Evolutionary conservation across 2,888 invertebrate species (phyloP).

Genomic region (Ichneumoninae sp.): DNA sequence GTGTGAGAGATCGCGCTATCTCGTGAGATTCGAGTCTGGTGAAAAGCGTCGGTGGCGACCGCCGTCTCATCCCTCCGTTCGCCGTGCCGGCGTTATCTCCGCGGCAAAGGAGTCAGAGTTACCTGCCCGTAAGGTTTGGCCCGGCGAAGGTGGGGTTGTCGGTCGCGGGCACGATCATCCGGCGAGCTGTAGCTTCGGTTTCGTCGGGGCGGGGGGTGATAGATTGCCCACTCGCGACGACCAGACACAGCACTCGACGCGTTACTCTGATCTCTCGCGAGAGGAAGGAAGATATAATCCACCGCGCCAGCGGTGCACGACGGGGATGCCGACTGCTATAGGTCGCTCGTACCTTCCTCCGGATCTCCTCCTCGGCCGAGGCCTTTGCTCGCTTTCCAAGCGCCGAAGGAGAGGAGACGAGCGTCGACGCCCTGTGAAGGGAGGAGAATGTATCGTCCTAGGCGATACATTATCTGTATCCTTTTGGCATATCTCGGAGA

Average conservation of each 20-base stretch:
- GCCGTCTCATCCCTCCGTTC: conserved; percentile 52
- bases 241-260: conserved; percentile 48
- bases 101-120: conserved; percentile 51
- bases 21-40: conserved; percentile 64
- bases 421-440: conserved; percentile 11
- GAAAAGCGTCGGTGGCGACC: conserved; percentile 36
- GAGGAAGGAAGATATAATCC: conserved; percentile 51
- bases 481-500: conserved; percentile 31
- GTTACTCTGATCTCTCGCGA: conserved; percentile 44
- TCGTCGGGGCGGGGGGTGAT: conserved; percentile 73
- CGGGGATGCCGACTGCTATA: conserved; percentile 24
- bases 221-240: conserved; percentile 80
- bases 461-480: conserved; percentile 55
- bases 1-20: conserved; percentile 70
- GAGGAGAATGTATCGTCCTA: conserved; percentile 46
- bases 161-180: conserved; percentile 49
- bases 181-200: conserved; percentile 58
- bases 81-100: conserved; percentile 65
- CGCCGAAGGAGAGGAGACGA: conserved; percentile 27
- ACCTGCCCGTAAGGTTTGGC: conserved; percentile 56
- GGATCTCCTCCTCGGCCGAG: conserved; percentile 40
- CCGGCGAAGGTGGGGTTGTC: conserved; percentile 21
- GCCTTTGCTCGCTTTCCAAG: conserved; percentile 27
- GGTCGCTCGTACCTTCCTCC: conserved; percentile 1
- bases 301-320: conserved; percentile 26